These are phyloP conservation scores for Poeciliopsis retropinna DNA, from an alignment of 2,113 vertebrate genomes.

Conservation along the genomic window DNA sequence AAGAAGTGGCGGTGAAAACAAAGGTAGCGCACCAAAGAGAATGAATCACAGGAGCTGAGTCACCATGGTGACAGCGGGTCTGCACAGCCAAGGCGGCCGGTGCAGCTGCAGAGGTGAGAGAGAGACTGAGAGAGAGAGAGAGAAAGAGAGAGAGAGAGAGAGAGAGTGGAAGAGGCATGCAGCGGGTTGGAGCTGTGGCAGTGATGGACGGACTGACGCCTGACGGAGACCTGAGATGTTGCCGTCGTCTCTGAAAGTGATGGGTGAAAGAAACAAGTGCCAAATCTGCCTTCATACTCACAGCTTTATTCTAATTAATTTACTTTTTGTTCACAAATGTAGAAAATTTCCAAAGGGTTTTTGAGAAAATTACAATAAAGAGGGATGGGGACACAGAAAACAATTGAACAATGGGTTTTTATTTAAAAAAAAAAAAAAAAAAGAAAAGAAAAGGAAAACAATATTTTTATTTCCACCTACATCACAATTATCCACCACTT, in stretches of 20 bases:
- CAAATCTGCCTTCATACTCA: too few relatives aligned
- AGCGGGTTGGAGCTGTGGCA: conserved; percentile 30
- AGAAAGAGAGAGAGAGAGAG: too few relatives aligned
- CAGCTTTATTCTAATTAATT: too few relatives aligned
- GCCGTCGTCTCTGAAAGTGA: background rate
- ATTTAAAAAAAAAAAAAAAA: too few relatives aligned
- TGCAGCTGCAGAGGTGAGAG: conserved; percentile 17
- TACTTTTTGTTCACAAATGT: too few relatives aligned
- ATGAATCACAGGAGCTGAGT: conserved; percentile 6
- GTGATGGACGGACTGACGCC: conserved; percentile 32
- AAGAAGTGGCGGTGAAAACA: background rate
- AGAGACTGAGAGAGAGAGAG: background rate
- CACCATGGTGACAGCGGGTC: conserved; percentile 9
- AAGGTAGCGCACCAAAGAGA: background rate
- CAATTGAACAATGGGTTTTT: too few relatives aligned
- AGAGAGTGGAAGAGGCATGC: conserved; percentile 34
- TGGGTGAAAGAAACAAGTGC: background rate
- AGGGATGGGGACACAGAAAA: too few relatives aligned
- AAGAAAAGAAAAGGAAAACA: too few relatives aligned
- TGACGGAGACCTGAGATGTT: background rate
- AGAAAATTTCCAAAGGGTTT: too few relatives aligned
- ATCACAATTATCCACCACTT: too few relatives aligned
- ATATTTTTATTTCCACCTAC: too few relatives aligned
- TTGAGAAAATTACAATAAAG: too few relatives aligned
- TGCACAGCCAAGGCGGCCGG: background rate